Evolutionary conservation across 2,797 vertebrate genomes (phyloP).

Genomic region (Scleropages formosus): DNA sequence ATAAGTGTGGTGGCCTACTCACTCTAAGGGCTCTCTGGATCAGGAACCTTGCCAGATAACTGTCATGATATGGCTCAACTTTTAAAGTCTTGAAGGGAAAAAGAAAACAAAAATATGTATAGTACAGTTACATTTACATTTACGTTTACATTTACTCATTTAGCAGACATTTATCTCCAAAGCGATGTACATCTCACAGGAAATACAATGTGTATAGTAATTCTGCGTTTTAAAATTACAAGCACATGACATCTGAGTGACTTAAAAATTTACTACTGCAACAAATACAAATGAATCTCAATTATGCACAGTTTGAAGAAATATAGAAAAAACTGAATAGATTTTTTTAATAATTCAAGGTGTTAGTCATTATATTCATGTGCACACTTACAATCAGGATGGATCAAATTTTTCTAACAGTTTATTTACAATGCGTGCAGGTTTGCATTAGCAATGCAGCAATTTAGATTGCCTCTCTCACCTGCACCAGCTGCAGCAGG

Average conservation of each 20-base stretch:
- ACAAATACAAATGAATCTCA: neutral
- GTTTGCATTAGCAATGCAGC: neutral
- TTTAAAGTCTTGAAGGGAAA: conserved; percentile 65
- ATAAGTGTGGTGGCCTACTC: conserved; percentile 42
- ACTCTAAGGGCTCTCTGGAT: conserved; percentile 71
- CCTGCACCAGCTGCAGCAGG: conserved; percentile 76
- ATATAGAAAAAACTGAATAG: neutral
- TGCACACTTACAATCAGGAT: neutral
- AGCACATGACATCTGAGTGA: too few species aligned
- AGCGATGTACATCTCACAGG: too few species aligned
- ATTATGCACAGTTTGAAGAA: neutral
- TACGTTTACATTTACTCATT: too few species aligned
- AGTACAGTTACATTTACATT: neutral
- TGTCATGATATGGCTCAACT: conserved; percentile 77
- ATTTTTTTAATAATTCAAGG: neutral
- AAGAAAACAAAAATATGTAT: neutral
- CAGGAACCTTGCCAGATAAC: conserved; percentile 69
- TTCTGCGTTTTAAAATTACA: neutral
- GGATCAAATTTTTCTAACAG: neutral
- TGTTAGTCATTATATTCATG: neutral
- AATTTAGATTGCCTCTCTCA: conserved; percentile 46
- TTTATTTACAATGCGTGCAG: too few species aligned
- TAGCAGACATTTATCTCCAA: too few species aligned
- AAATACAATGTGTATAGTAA: neutral
- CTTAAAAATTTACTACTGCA: too few species aligned